Conservation (phyloP, 2,113 vertebrate genomes). For the Eulemur rufifrons region DNA sequence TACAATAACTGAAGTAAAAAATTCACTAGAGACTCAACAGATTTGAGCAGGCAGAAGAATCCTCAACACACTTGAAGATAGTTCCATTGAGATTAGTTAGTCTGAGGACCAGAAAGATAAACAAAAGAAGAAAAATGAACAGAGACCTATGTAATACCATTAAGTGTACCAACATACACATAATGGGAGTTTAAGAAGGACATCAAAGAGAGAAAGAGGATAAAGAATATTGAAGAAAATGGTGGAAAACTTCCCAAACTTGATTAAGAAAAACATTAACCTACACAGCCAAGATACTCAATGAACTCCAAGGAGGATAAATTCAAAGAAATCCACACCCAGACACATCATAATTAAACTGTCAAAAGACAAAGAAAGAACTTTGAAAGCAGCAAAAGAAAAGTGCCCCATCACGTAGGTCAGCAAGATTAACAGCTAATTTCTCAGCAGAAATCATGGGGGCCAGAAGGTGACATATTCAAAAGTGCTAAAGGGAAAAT, state of each 20-base stretch:
- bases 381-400: not conserved
- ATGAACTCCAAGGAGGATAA: not conserved
- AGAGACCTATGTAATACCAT: not conserved
- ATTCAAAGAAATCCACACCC: not conserved
- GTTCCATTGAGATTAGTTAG: not conserved
- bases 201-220: not conserved
- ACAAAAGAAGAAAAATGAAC: not conserved
- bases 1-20: slow-evolving; percentile 10
- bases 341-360: not conserved
- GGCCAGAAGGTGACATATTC: not conserved
- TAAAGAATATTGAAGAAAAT: not conserved
- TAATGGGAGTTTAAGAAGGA: not conserved
- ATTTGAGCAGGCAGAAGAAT: not conserved
- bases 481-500: not conserved
- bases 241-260: not conserved
- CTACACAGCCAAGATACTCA: not conserved
- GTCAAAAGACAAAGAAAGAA: not conserved
- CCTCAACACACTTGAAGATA: not conserved
- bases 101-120: not conserved
- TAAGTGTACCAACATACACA: not conserved
- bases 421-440: not conserved
- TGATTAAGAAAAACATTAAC: not conserved
- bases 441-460: not conserved
- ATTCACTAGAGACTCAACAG: not conserved
- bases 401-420: not conserved